Conservation (phyloP, 53 echinoderm and acorn worm genomes). For the Pentamera pediparva region DNA sequence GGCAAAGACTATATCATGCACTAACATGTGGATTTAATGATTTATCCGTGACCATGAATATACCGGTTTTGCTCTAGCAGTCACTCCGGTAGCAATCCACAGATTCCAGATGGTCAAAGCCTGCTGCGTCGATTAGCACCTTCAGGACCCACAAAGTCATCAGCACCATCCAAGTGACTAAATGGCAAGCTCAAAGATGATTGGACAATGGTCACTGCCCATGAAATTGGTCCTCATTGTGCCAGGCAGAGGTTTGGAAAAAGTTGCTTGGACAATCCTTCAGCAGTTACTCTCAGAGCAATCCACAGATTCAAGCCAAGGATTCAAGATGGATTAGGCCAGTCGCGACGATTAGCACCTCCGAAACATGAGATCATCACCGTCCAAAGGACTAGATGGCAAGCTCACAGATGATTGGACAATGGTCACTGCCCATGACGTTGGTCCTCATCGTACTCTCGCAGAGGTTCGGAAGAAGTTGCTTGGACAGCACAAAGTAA, state of each 20-base stretch:
- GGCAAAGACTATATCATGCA: no score
- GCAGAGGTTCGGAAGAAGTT: slow-evolving; percentile 72
- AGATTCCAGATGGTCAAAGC: neutral
- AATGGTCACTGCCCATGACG: slow-evolving; percentile 88
- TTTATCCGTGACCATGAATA: no score
- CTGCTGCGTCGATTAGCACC: neutral
- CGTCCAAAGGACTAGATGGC: no score
- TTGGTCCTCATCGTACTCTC: slow-evolving; percentile 68
- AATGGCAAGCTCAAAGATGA: slow-evolving; percentile 70
- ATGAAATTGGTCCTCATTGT: slow-evolving; percentile 63
- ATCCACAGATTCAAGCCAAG: neutral
- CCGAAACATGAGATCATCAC: neutral
- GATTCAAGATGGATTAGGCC: neutral
- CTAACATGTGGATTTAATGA: no score
- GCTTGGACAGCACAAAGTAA: slow-evolving; percentile 80
- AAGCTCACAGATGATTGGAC: slow-evolving; percentile 66
- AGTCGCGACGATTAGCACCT: neutral
- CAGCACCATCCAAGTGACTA: no score
- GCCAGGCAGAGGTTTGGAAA: slow-evolving; percentile 84
- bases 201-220: slow-evolving; percentile 93
- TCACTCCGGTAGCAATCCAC: neutral
- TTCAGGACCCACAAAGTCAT: neutral
- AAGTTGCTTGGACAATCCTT: no score
- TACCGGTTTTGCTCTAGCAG: no score
- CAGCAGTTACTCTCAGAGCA: neutral